These are phyloP conservation scores for Hippocampus abdominalis DNA, from an alignment of 2,113 vertebrate species.

Conservation along the genomic window DNA sequence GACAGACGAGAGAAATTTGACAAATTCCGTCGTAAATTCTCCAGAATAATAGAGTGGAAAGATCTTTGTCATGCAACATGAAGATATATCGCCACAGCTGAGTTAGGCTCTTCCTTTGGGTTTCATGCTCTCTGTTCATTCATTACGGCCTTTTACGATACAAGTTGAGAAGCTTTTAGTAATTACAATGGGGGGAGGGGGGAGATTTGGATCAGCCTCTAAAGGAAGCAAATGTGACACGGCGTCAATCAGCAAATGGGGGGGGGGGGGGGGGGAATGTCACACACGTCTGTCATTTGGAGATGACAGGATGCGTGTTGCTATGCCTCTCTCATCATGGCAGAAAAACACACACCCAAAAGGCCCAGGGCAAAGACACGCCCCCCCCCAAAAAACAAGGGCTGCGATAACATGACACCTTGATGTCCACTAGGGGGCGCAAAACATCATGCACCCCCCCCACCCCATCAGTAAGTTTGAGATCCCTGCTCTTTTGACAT, in stretches of 20 bases:
- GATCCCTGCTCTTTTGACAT: too few relatives aligned
- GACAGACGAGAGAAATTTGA: constrained; percentile 25
- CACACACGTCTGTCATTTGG: constrained; percentile 29
- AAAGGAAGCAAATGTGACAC: neutral
- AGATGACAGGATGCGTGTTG: constrained; percentile 20
- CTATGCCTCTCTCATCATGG: constrained; percentile 5
- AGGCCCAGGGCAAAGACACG: too few relatives aligned
- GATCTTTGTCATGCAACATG: constrained; percentile 20
- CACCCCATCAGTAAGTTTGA: too few relatives aligned
- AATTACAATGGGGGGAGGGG: constrained; percentile 31
- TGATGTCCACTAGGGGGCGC: too few relatives aligned
- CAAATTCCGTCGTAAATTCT: constrained; percentile 46
- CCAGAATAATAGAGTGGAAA: constrained; percentile 19
- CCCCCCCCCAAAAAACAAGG: too few relatives aligned
- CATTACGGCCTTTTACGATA: constrained; percentile 12
- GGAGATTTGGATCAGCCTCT: constrained; percentile 41
- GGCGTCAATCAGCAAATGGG: constrained; percentile 39
- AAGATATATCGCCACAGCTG: constrained; percentile 22
- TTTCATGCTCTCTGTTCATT: constrained; percentile 21
- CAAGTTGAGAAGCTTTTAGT: constrained; percentile 33
- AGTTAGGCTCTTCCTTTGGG: constrained; percentile 3
- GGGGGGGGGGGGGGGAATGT: constrained; percentile 12
- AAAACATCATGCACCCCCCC: too few relatives aligned
- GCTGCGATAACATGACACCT: too few relatives aligned
- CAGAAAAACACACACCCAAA: too few relatives aligned